Evolutionary conservation across 2,888 invertebrate species (phyloP).

Genomic region (Meandrusa payeni): DNA sequence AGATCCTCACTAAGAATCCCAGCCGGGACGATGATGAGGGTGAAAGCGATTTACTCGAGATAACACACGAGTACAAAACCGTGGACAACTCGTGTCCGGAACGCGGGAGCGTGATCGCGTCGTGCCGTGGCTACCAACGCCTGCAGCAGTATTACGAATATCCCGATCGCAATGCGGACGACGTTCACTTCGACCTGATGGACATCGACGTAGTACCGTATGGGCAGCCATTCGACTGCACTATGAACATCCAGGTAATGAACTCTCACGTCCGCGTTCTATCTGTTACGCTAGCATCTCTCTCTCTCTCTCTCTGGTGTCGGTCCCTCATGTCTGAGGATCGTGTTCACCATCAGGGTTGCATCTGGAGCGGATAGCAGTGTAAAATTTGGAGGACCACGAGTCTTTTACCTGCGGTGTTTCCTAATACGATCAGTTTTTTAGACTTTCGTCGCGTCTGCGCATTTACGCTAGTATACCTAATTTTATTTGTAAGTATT

Average conservation of each 20-base stretch:
- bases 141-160: slow-evolving; percentile 83
- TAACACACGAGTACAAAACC: slow-evolving; percentile 84
- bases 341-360: too few species aligned
- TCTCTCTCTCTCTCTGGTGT: too few species aligned
- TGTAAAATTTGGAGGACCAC: too few species aligned
- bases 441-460: too few species aligned
- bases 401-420: too few species aligned
- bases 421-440: too few species aligned
- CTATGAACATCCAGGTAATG: slow-evolving; percentile 82
- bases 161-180: slow-evolving; percentile 80
- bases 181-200: slow-evolving; percentile 83
- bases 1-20: slow-evolving; percentile 84
- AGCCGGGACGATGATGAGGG: slow-evolving; percentile 83
- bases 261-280: background rate
- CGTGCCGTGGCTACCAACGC: slow-evolving; percentile 82
- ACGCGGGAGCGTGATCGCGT: slow-evolving; percentile 83
- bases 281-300: too few species aligned
- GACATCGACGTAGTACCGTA: slow-evolving; percentile 84
- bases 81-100: slow-evolving; percentile 83
- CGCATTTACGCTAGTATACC: too few species aligned
- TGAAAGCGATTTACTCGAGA: slow-evolving; percentile 83
- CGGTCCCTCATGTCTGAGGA: too few species aligned
- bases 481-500: too few species aligned
- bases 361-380: too few species aligned
- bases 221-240: slow-evolving; percentile 84